phyloP scores from a whole-genome alignment of 2,888 invertebrate genomes.

The Azorinus chamasolen region DNA sequence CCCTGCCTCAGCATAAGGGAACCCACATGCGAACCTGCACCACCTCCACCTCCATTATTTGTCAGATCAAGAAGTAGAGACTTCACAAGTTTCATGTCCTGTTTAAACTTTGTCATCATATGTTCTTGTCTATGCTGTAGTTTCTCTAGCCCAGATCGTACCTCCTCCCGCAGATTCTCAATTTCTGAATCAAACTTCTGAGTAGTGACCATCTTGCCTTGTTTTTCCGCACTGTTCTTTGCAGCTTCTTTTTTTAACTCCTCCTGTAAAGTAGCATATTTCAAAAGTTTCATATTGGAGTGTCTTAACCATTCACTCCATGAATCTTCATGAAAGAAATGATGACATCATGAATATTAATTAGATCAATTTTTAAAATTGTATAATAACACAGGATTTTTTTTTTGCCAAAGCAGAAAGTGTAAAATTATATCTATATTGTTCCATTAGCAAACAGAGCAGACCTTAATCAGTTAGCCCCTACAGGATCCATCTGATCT shows the following conservation, averaged over 20 bases:
- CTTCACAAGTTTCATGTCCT: constrained; percentile 73
- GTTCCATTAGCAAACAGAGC: too few relatives aligned
- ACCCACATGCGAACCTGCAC: neutral
- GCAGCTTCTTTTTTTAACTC: constrained; percentile 44
- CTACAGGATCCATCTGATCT: too few relatives aligned
- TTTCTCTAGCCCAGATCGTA: constrained; percentile 55
- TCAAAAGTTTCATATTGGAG: too few relatives aligned
- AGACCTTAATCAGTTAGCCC: too few relatives aligned
- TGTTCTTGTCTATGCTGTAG: constrained; percentile 70
- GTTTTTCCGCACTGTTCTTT: constrained; percentile 12
- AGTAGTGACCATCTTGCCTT: constrained; percentile 59
- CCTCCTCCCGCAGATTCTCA: constrained; percentile 61
- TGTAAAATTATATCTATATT: too few relatives aligned
- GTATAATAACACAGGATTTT: too few relatives aligned
- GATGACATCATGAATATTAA: too few relatives aligned
- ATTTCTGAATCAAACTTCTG: constrained; percentile 75
- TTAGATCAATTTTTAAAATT: too few relatives aligned
- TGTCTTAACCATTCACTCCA: too few relatives aligned
- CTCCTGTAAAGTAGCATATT: constrained; percentile 29
- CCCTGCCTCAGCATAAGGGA: too few relatives aligned
- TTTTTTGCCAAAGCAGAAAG: too few relatives aligned
- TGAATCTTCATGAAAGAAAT: too few relatives aligned
- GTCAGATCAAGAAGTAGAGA: constrained; percentile 65
- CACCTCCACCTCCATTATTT: constrained; percentile 36
- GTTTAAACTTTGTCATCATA: constrained; percentile 70